Evolutionary conservation across 2,888 invertebrate genomes (phyloP), one percentile per base, ranked within the genome.

Genomic region (Drosophila melanosoma): DNA sequence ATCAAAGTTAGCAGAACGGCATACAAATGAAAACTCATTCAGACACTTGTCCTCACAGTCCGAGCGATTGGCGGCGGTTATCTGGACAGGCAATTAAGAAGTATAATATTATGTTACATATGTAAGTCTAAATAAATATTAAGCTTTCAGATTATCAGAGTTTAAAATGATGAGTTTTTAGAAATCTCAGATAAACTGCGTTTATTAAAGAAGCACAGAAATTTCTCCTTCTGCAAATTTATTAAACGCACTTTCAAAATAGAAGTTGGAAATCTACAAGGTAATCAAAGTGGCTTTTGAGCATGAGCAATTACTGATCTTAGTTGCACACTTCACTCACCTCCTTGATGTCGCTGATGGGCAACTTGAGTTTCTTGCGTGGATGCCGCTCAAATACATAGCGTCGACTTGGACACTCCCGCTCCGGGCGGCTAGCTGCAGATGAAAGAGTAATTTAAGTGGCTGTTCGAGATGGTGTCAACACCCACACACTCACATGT

Each of bases 41-140:
- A 98, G 93, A 91, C 98, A 98, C 91, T 96, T 96, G 91, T 98
- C 97, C 92, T 98, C 97, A 90, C 98, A 98, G 87, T 98, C 98
- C 4, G 97, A 97, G 73, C 97, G 94, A 92, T 98, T 98, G 4
- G 96, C 95, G 0, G 97, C 97, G 84, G 96, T 96, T 49, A 93
- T 93, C 93, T 93, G 68, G 0, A 20, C 15, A 33, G 32, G 26
- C 23, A 33, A 53, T 33, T 11, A 12, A 59, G 54, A 15, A 75
- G 35, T 20, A 7, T 15, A 51, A 48, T 74, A 40, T 57, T 32
- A 12, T 40, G 3, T 29, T n/a, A 6, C 17, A 54, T 26, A 17
- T 26, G 23, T 6, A 11, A 26, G 26, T 17, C 7, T 36, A 7
- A 2, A 36, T 15, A 7, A 15, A 15, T 36, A 7, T 15, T 36